Base-by-base conservation (phyloP, 2,888 invertebrate genomes). In the Bedellia somnulentella region DNA sequence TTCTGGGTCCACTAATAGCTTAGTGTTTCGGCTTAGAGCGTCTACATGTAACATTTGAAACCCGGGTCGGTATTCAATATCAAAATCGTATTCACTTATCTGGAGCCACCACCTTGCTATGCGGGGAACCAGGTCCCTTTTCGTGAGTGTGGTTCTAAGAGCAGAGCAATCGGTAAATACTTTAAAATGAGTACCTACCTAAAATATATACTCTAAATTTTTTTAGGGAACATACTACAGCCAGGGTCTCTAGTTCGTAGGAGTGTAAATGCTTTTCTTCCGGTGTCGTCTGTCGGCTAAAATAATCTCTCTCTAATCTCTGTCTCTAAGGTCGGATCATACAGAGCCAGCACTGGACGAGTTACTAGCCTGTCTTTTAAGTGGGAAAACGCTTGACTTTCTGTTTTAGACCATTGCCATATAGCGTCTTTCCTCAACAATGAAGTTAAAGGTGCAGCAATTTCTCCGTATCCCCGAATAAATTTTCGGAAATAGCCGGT, bases 221-320 rank as follows among this genome's bases (percentile, higher is more conserved):
- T n/a, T n/a, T n/a, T n/a, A n/a, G n/a, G n/a, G n/a, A n/a, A n/a
- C n/a, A n/a, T n/a, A n/a, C n/a, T n/a, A n/a, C n/a, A n/a, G n/a
- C n/a, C n/a, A n/a, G n/a, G n/a, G n/a, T n/a, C n/a, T n/a, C n/a
- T n/a, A n/a, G n/a, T n/a, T n/a, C n/a, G n/a, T n/a, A n/a, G n/a
- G n/a, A n/a, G n/a, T n/a, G n/a, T n/a, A n/a, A n/a, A n/a, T n/a
- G n/a, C n/a, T n/a, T n/a, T n/a, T n/a, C n/a, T n/a, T n/a, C n/a
- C n/a, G n/a, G n/a, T n/a, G n/a, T n/a, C n/a, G n/a, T n/a, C n/a
- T n/a, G n/a, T n/a, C n/a, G n/a, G 51, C 37, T 50, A 30, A 40
- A 52, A 30, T 45, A 33, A 27, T 42, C 55, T 17, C 52, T 46
- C 15, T 42, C 33, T 1, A 55, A 49, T 9, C 37, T 51, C 45